These are phyloP conservation scores for Andrena bucephala DNA, from an alignment of 2,888 invertebrate genomes.

Conservation along the genomic window DNA sequence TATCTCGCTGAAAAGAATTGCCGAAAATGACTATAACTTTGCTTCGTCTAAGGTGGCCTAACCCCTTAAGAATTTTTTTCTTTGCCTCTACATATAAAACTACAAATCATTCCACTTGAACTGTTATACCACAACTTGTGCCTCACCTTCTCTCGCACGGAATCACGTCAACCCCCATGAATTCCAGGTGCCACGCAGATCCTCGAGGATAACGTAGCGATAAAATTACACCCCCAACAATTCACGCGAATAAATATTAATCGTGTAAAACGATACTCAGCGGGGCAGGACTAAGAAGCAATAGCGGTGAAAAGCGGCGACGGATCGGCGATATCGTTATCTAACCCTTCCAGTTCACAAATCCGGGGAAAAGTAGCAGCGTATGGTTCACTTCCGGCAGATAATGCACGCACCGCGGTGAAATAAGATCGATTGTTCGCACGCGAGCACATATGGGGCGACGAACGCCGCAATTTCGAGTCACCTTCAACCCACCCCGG, in stretches of 20 bases:
- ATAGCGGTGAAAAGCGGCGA: constrained; percentile 38
- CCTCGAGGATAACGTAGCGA: neutral
- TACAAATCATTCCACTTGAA: too few relatives aligned
- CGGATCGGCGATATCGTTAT: constrained; percentile 58
- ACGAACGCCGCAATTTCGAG: constrained; percentile 7
- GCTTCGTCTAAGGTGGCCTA: too few relatives aligned
- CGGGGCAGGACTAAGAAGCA: constrained; percentile 49
- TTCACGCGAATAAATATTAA: constrained; percentile 6
- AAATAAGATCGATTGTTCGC: constrained; percentile 61
- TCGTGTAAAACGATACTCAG: neutral
- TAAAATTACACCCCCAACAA: neutral
- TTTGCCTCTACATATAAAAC: too few relatives aligned
- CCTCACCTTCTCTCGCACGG: too few relatives aligned
- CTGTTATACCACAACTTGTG: too few relatives aligned
- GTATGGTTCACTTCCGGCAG: constrained; percentile 62
- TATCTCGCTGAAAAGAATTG: too few relatives aligned
- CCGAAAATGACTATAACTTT: too few relatives aligned
- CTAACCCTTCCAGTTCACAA: constrained; percentile 63
- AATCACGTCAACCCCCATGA: too few relatives aligned
- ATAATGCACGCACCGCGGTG: constrained; percentile 61
- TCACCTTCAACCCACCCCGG: constrained; percentile 22
- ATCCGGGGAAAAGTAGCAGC: constrained; percentile 56
- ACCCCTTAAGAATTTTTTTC: too few relatives aligned
- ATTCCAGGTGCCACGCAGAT: neutral
- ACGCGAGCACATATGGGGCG: constrained; percentile 31